phyloP scores from a whole-genome alignment of 1,140 invertebrate genomes.

The Diabrotica undecimpunctata region DNA sequence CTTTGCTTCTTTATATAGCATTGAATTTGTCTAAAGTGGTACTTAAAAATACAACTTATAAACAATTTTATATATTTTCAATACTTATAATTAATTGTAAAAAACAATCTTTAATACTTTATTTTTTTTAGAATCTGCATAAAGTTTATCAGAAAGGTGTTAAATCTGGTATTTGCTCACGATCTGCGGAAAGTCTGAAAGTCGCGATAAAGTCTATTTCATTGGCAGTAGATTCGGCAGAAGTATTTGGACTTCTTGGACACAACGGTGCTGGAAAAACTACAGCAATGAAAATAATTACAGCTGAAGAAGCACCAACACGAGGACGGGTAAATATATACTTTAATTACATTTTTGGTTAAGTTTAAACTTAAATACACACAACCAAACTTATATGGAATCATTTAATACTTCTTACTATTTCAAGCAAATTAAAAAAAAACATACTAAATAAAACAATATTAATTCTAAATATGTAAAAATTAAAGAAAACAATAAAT shows the following conservation, averaged over 20 bases:
- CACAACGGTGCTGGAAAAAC: slow-evolving; percentile 90
- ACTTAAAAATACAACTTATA: too few species aligned
- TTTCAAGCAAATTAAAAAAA: too few species aligned
- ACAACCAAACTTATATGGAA: too few species aligned
- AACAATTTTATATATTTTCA: neutral
- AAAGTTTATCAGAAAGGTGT: slow-evolving; percentile 55
- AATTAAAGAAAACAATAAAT: too few species aligned
- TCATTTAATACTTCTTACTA: too few species aligned
- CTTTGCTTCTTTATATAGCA: too few species aligned
- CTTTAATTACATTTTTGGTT: too few species aligned
- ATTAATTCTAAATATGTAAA: too few species aligned
- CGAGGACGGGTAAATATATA: slow-evolving; percentile 61
- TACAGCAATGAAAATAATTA: slow-evolving; percentile 82
- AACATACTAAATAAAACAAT: too few species aligned
- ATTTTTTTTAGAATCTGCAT: slow-evolving; percentile 45
- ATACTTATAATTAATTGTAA: neutral
- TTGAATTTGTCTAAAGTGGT: too few species aligned
- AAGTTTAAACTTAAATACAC: too few species aligned
- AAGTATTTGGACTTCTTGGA: slow-evolving; percentile 82
- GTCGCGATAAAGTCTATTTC: slow-evolving; percentile 66
- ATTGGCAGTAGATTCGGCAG: slow-evolving; percentile 71
- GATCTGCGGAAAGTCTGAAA: slow-evolving; percentile 48
- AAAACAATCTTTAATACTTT: too few species aligned
- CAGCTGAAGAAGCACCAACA: slow-evolving; percentile 71
- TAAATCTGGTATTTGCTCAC: slow-evolving; percentile 48